phyloP scores from a whole-genome alignment of 2,113 vertebrate genomes.

The Equus przewalskii region DNA sequence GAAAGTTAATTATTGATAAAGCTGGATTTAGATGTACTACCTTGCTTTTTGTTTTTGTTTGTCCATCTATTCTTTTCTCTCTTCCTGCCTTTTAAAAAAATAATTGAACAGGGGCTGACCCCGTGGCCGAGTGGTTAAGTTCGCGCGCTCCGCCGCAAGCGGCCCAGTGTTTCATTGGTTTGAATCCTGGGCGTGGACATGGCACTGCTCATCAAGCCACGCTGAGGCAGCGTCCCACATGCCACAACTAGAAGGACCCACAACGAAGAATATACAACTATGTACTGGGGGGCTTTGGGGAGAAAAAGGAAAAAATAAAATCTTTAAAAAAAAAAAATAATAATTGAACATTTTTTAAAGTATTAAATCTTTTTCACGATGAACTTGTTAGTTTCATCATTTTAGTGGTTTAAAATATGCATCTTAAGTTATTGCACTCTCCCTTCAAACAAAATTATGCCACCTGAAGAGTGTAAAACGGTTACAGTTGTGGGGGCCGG shows the following conservation, averaged over 20 bases:
- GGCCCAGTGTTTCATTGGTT: no score
- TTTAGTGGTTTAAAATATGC: not conserved
- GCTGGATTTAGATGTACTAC: not conserved
- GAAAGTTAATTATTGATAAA: not conserved
- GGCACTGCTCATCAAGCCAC: no score
- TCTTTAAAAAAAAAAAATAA: not conserved
- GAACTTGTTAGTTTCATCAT: not conserved
- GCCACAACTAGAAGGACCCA: no score
- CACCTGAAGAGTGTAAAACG: not conserved
- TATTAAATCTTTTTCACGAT: not conserved
- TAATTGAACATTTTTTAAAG: not conserved
- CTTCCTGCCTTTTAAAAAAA: not conserved
- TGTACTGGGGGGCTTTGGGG: no score
- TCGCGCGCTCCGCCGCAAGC: no score
- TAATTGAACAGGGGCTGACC: no score
- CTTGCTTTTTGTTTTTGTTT: not conserved
- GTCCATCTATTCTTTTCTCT: not conserved
- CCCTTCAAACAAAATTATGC: not conserved
- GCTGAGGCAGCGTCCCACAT: no score
- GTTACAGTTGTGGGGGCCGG: not conserved
- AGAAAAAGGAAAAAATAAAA: no score
- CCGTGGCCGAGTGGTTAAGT: no score
- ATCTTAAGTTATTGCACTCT: not conserved
- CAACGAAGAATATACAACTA: no score
- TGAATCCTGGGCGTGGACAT: no score